These are phyloP conservation scores for Tachycineta bicolor DNA, from an alignment of 2,113 vertebrate species.

Conservation along the genomic window DNA sequence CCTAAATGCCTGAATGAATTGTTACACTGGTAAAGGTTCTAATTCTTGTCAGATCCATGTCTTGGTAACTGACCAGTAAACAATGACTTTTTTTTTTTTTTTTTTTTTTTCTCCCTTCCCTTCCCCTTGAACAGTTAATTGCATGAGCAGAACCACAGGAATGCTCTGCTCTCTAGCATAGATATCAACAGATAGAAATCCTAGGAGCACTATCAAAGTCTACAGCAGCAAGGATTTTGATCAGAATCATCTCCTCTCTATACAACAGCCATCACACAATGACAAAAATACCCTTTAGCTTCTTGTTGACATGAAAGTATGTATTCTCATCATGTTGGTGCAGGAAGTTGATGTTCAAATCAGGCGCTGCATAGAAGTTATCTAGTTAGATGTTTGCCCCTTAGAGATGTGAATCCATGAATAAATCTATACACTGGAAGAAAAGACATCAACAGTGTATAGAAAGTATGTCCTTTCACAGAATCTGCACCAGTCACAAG, in stretches of 20 bases:
- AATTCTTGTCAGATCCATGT: background rate
- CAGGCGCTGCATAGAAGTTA: accelerated
- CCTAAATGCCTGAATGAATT: background rate
- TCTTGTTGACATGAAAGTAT: background rate
- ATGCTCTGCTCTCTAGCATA: background rate
- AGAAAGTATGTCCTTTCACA: background rate
- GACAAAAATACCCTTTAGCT: background rate
- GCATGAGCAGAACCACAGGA: background rate
- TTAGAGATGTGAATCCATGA: background rate
- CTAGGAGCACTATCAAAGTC: background rate
- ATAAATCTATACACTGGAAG: background rate
- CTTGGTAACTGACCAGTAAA: background rate
- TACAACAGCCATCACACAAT: too few relatives aligned
- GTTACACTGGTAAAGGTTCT: background rate
- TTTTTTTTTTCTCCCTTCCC: too few relatives aligned
- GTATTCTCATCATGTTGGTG: background rate
- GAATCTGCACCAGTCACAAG: background rate
- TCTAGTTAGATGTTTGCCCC: background rate
- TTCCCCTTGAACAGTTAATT: background rate
- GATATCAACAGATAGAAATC: background rate
- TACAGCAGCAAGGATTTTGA: background rate
- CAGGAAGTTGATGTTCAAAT: background rate
- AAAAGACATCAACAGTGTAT: background rate
- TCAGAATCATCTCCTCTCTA: background rate
- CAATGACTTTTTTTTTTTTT: background rate